Evolutionary conservation across 2,797 vertebrate genomes (phyloP), one percentile per base, ranked within the genome.

Genomic region (Enteromius paludinosus): DNA sequence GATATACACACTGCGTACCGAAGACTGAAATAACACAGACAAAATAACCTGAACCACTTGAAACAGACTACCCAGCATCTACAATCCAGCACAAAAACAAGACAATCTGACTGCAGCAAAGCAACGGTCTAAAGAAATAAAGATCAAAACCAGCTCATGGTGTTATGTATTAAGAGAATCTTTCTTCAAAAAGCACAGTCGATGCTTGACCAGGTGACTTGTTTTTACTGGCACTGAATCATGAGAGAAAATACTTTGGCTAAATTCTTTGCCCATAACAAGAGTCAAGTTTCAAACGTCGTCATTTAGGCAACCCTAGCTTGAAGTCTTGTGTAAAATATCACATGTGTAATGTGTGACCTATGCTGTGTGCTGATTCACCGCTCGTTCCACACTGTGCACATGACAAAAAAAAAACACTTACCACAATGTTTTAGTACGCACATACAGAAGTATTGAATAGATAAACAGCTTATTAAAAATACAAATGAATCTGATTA

Each of bases 321-420:
- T 56, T 43, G 17, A 75, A 65, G 69, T 33, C 4, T 14, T 74
- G 61, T 64, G 70, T n/a, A 75, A 66, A 82, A 75, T 14, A 66
- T 43, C 35, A 75, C 71, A 28, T 64, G 20, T 64, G 56, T 64
- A 81, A 81, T 41, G 23, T 12, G 30, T 74, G 45, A 54, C 45
- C 52, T 69, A n/a, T 10, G 33, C 41, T 25, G 23, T 17, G 30
- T n/a, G 43, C 5, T 66, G 80, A 82, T 23, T 66, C 59, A 74
- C 61, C 1, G 23, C 9, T 54, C 56, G 30, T 30, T 28, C 30
- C 54, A 45, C 15, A 47, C 15, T 0, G 17, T 4, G 3, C 38
- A n/a, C 35, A 45, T 65, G 12, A 47, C 41, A 71, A 30, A 45
- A 49, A 62, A 12, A 30, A 30, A 30, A 30, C 5, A 17, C 12